Evolutionary conservation across 30 jellyfish, hydroid and myxozoan species (phyloP), one percentile per base, ranked within the genome.

Genomic region (Calvadosia cruxmelitensis): DNA sequence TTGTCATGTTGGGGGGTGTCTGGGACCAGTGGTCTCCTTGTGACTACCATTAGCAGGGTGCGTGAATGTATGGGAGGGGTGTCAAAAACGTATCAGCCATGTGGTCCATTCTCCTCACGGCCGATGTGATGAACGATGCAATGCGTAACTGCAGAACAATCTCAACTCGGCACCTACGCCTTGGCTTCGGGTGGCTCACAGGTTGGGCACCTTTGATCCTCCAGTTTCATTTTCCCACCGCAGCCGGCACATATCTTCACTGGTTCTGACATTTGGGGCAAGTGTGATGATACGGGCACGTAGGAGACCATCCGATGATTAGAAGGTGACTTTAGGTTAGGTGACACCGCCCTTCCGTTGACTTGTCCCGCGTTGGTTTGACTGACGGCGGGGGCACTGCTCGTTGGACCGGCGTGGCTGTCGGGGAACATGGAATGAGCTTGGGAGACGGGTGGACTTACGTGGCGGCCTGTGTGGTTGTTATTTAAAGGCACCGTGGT

Each of bases 241-340:
- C 98, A 88, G 2, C 98, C 98, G 27, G 98, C 98, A 65, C 98
- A 88, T 3, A 88, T 88, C 67, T 88, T 88, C 29, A 88, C 98
- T 42, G 98, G 98, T 34, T 88, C 98, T 29, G 86, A 57, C 78
- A 81, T 71, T 71, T 93, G 93, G 16, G 94, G 94, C 29, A 87
- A 93, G 72, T 88, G 98, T 12, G 98, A 85, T 0, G 98, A 81
- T 1, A 88, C 98, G 10, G 98, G 98, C 53, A 88, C 98, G 61
- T 88, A 88, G 5, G 98, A 86, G 5, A 79, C 90, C 93, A 86
- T 86, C 29, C 98, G 80, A 67, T 81, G 93, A 24, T 53, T 71
- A 27, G 72, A 50, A 49, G 75, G 16, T 64, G 57, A 42, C 57
- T 42, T 42, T 42, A 42, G 10, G 20, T 20, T 42, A 42, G 57